phyloP scores from a whole-genome alignment of 2,797 vertebrate genomes.

The Zenarchopterus dispar region DNA sequence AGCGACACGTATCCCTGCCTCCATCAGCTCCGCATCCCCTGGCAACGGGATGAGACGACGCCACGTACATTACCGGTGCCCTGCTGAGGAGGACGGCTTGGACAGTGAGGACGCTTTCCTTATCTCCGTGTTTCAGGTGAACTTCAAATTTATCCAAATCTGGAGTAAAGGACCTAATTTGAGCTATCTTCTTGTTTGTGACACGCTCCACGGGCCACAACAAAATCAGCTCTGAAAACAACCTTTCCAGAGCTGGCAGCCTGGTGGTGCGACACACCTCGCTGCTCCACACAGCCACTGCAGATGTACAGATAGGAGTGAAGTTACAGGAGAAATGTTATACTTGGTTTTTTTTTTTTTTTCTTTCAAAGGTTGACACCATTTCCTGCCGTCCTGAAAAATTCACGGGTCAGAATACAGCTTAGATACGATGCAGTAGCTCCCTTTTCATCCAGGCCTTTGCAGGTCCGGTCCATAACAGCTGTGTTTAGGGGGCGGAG shows the following conservation, averaged over 20 bases:
- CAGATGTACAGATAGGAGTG: slow-evolving; percentile 62
- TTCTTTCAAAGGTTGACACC: too few species aligned
- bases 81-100: slow-evolving; percentile 6
- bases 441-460: too few species aligned
- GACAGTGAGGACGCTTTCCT: slow-evolving; percentile 34
- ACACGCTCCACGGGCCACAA: slow-evolving; percentile 67
- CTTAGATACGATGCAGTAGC: too few species aligned
- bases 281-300: slow-evolving; percentile 51
- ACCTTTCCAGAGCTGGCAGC: slow-evolving; percentile 65
- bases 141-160: slow-evolving; percentile 58
- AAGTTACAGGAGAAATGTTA: slow-evolving; percentile 35
- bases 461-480: too few species aligned
- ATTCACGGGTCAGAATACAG: too few species aligned
- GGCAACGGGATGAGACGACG: slow-evolving; percentile 32
- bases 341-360: too few species aligned
- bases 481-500: too few species aligned
- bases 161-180: slow-evolving; percentile 56
- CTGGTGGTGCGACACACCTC: slow-evolving; percentile 36
- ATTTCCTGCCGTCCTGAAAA: too few species aligned
- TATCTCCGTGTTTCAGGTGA: slow-evolving; percentile 60
- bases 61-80: background rate
- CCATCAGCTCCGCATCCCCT: slow-evolving; percentile 31
- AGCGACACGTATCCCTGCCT: slow-evolving; percentile 49
- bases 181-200: slow-evolving; percentile 55
- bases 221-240: slow-evolving; percentile 67